A percentile compares a stretch with the other conserved stretches of the same genome.
phyloP scores from a whole-genome alignment of 2,797 vertebrate genomes.

The Ctenochaetus hawaiiensis region DNA sequence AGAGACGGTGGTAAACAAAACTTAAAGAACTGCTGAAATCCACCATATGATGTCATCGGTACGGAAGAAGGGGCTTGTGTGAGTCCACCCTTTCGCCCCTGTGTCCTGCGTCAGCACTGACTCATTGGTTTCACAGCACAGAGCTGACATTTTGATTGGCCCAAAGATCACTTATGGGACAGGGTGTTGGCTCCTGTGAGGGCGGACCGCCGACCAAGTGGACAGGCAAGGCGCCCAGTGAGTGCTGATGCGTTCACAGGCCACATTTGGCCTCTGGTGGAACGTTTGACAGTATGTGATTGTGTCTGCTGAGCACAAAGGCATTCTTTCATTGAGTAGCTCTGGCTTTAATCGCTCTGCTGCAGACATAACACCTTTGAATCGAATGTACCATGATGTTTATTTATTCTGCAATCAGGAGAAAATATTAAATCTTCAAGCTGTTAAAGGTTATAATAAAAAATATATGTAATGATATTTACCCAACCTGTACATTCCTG shows the following conservation, averaged over 20 bases:
- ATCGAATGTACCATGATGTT: neutral
- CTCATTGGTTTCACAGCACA: constrained; percentile 70
- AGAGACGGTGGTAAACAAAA: constrained; percentile 42
- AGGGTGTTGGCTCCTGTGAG: constrained; percentile 67
- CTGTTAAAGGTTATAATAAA: constrained; percentile 54
- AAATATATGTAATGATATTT: constrained; percentile 63
- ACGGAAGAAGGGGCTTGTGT: constrained; percentile 30
- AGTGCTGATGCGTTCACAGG: constrained; percentile 56
- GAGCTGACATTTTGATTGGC: constrained; percentile 77
- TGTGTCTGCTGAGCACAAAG: constrained; percentile 48
- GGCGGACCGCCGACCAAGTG: constrained; percentile 53
- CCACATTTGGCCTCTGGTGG: constrained; percentile 60
- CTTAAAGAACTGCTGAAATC: constrained; percentile 57
- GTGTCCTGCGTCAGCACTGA: constrained; percentile 74
- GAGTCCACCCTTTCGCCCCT: constrained; percentile 43
- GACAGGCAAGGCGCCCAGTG: constrained; percentile 48
- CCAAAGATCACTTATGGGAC: constrained; percentile 68
- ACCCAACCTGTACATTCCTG: constrained; percentile 50
- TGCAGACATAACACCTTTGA: constrained; percentile 41
- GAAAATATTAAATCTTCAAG: constrained; percentile 12
- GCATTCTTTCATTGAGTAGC: constrained; percentile 46
- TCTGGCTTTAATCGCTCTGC: constrained; percentile 46
- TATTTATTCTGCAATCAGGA: constrained; percentile 37
- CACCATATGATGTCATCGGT: constrained; percentile 43
- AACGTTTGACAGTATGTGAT: constrained; percentile 65